Percentiles rank a stretch among this genome's conserved stretches.
phyloP scores from a whole-genome alignment of 2,888 invertebrate species.

The Strigamia transsilvanica region DNA sequence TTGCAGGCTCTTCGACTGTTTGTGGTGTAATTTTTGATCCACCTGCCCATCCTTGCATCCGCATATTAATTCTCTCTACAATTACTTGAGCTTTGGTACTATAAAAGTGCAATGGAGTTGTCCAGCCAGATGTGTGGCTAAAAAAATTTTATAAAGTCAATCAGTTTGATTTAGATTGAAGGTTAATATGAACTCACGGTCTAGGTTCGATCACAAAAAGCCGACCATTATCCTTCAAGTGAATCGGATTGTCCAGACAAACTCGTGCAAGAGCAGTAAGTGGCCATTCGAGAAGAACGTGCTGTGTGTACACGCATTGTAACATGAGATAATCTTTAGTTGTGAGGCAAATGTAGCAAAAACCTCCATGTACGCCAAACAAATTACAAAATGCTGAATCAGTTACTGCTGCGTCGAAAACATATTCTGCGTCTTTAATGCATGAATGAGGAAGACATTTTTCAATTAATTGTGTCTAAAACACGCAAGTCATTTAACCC shows the following conservation, averaged over 20 bases:
- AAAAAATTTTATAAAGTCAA: conserved; percentile 1
- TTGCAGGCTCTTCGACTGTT: not conserved
- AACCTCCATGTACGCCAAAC: conserved; percentile 46
- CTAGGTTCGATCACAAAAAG: conserved; percentile 53
- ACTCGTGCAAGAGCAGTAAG: conserved; percentile 48
- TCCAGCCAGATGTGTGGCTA: conserved; percentile 50
- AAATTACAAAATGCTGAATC: conserved; percentile 46
- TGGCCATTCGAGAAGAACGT: conserved; percentile 56
- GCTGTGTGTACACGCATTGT: conserved; percentile 53
- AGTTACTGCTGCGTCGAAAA: conserved; percentile 33
- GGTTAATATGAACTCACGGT: conserved; percentile 49
- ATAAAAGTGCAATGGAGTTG: conserved; percentile 44
- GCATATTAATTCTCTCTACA: not conserved
- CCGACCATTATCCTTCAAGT: conserved; percentile 52
- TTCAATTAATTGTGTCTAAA: not conserved
- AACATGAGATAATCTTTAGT: conserved; percentile 50
- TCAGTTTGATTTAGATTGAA: not conserved
- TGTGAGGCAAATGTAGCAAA: conserved; percentile 23
- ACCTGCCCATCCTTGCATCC: conserved; percentile 6
- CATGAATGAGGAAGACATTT: not conserved
- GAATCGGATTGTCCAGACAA: conserved; percentile 32
- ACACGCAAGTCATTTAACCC: not conserved
- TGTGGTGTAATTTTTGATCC: not conserved
- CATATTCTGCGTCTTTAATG: not conserved
- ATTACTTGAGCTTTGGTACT: conserved; percentile 50